These are phyloP conservation scores for Psilopogon haemacephalus DNA, from an alignment of 2,113 vertebrate species.

Conservation along the genomic window DNA sequence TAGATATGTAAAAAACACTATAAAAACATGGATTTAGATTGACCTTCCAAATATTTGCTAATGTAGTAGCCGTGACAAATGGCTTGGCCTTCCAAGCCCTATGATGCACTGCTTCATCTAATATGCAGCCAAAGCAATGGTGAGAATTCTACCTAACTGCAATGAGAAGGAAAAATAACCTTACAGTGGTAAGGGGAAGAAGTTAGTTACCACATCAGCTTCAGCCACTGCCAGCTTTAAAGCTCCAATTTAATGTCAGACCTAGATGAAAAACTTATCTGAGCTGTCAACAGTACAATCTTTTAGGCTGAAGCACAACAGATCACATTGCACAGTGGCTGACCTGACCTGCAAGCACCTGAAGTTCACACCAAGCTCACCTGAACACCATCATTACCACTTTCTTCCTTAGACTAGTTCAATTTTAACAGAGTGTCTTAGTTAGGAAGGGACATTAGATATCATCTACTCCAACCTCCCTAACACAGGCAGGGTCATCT, in stretches of 20 bases:
- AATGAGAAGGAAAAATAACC: background rate
- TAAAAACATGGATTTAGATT: background rate
- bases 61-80: background rate
- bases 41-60: background rate
- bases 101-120: background rate
- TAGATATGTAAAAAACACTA: background rate
- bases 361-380: background rate
- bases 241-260: background rate
- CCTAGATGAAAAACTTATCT: background rate
- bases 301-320: background rate
- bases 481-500: no score
- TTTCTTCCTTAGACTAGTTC: background rate
- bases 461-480: no score
- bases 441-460: no score
- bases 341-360: background rate
- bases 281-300: background rate
- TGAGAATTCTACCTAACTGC: background rate
- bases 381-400: background rate
- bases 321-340: background rate
- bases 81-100: background rate
- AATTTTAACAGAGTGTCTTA: no score
- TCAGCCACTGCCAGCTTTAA: background rate
- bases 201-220: background rate
- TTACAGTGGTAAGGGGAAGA: background rate
- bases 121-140: background rate